phyloP scores from a whole-genome alignment of 1,140 invertebrate genomes.

The Lutraria rhynchaena region DNA sequence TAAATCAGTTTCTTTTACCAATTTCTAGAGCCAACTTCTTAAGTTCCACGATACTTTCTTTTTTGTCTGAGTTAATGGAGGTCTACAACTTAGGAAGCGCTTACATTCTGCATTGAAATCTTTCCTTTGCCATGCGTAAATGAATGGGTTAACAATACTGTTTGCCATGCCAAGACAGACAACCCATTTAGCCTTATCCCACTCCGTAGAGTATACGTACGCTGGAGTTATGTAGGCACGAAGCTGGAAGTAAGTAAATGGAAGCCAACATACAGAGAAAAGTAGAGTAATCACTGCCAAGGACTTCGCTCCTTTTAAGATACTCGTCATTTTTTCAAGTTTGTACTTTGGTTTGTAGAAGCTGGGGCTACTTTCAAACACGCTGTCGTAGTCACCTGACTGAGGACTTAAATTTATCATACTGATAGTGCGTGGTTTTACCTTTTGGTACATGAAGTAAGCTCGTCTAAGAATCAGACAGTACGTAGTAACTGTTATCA shows the following conservation, averaged over 20 bases:
- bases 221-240: constrained; percentile 18
- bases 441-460: constrained; percentile 42
- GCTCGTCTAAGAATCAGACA: constrained; percentile 54
- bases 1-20: no score
- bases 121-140: constrained; percentile 61
- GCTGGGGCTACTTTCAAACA: background rate
- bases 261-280: constrained; percentile 61
- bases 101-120: constrained; percentile 53
- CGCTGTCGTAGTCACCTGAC: no score
- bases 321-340: constrained; percentile 33
- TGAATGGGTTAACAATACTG: constrained; percentile 63
- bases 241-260: constrained; percentile 50
- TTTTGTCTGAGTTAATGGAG: background rate
- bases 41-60: background rate
- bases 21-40: background rate
- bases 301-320: constrained; percentile 51
- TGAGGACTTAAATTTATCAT: background rate
- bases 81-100: constrained; percentile 2
- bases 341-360: background rate
- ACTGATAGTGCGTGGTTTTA: constrained; percentile 16
- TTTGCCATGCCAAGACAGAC: constrained; percentile 64
- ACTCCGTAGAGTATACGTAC: constrained; percentile 21
- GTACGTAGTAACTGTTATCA: constrained; percentile 54
- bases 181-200: constrained; percentile 53
- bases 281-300: constrained; percentile 39